phyloP scores from a whole-genome alignment of 2,888 invertebrate genomes.

The Limenitis camilla region DNA sequence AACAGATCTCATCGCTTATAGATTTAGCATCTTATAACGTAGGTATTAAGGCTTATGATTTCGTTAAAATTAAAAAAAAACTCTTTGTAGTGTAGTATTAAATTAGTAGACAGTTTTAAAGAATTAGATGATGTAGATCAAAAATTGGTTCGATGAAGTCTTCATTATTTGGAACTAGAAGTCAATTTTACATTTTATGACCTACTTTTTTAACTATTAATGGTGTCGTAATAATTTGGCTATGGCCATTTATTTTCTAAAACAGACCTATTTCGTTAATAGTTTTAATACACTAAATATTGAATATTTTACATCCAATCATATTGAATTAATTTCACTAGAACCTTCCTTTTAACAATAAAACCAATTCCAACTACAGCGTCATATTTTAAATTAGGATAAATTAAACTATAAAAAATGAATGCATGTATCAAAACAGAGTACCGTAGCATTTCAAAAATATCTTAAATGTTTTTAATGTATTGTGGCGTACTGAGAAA shows the following conservation, averaged over 20 bases:
- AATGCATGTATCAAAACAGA: conserved; percentile 19
- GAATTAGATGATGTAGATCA: neutral
- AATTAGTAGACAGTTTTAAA: neutral
- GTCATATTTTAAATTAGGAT: neutral
- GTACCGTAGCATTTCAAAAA: conserved; percentile 53
- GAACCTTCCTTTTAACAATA: too few species aligned
- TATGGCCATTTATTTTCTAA: too few species aligned
- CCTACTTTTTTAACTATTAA: too few species aligned
- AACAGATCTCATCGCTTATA: conserved; percentile 49
- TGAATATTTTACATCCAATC: too few species aligned
- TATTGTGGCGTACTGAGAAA: conserved; percentile 38
- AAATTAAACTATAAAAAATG: neutral
- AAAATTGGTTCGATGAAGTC: too few species aligned
- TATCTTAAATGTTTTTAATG: conserved; percentile 30
- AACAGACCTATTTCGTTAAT: too few species aligned
- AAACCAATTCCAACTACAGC: too few species aligned
- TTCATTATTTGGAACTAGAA: too few species aligned
- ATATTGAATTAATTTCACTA: too few species aligned
- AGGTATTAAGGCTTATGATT: conserved; percentile 8
- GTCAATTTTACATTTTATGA: too few species aligned
- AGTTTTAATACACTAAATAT: too few species aligned
- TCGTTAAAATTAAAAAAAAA: neutral
- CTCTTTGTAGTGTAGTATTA: neutral
- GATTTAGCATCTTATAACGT: conserved; percentile 7
- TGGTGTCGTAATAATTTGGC: too few species aligned